phyloP scores from a whole-genome alignment of 2,888 invertebrate genomes.

The Xestia rhomboidea region DNA sequence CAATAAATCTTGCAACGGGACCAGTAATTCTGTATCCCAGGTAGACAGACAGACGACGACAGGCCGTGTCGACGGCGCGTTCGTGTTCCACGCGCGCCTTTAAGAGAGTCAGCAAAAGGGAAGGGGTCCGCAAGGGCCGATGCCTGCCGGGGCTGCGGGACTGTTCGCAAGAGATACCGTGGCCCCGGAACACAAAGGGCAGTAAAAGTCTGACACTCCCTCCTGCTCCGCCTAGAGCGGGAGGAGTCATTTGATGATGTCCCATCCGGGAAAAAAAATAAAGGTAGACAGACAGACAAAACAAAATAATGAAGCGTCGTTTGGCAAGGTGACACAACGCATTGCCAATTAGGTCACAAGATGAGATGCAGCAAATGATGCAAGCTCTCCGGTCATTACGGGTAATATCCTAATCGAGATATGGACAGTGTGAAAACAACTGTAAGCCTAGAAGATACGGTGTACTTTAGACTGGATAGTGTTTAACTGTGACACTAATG shows the following conservation, averaged over 20 bases:
- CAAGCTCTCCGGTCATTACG: conserved; percentile 56
- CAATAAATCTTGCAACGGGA: background rate
- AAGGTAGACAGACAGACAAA: conserved; percentile 2
- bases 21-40: background rate
- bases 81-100: no score
- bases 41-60: background rate
- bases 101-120: no score
- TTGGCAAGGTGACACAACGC: conserved; percentile 57
- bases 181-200: no score
- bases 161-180: no score
- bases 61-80: no score
- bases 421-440: conserved; percentile 32
- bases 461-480: conserved; percentile 15
- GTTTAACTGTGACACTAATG: conserved; percentile 8
- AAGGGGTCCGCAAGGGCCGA: no score
- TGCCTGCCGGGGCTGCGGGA: no score
- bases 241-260: no score
- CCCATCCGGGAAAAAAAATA: no score
- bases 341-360: conserved; percentile 62
- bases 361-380: conserved; percentile 53
- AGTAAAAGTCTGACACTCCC: no score
- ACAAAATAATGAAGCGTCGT: conserved; percentile 40
- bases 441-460: conserved; percentile 25
- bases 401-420: conserved; percentile 57
- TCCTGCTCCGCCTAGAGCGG: no score